A percentile compares a stretch with the other conserved stretches of the same genome.
These are phyloP conservation scores for Gonioctena quinquepunctata DNA, from an alignment of 1,140 invertebrate species.

Conservation along the genomic window DNA sequence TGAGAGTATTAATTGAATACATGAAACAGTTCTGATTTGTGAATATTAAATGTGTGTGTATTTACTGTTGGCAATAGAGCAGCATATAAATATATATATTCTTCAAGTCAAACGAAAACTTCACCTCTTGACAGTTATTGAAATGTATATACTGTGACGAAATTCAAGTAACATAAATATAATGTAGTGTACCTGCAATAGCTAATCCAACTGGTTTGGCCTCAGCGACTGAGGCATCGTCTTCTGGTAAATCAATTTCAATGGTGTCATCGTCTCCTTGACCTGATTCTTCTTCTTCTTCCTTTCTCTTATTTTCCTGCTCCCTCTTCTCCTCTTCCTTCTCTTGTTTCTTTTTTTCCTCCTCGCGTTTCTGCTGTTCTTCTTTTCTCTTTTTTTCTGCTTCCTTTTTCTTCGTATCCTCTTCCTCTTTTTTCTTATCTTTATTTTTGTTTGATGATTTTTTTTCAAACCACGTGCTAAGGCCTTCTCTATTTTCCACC, in stretches of 20 bases:
- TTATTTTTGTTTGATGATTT: constrained; percentile 37
- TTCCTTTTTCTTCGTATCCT: constrained; percentile 51
- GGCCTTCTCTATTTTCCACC: constrained; percentile 43
- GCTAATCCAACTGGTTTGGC: constrained; percentile 69
- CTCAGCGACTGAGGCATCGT: constrained; percentile 67
- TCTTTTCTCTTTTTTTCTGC: constrained; percentile 45
- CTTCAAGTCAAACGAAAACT: too few species aligned
- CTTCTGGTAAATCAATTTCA: constrained; percentile 58
- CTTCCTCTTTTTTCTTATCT: constrained; percentile 50
- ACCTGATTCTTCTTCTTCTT: constrained; percentile 51
- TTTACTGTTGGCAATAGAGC: too few species aligned
- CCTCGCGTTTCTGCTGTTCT: constrained; percentile 55
- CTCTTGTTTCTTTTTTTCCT: constrained; percentile 49
- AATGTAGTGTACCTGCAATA: constrained; percentile 58
- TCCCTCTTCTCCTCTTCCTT: constrained; percentile 41
- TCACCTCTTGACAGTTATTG: too few species aligned
- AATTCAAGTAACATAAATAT: too few species aligned
- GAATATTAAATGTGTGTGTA: too few species aligned
- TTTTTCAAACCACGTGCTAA: constrained; percentile 47
- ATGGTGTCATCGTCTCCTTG: constrained; percentile 56
- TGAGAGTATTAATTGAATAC: too few species aligned
- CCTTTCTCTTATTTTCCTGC: constrained; percentile 50
- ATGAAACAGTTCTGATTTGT: too few species aligned
- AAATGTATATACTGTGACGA: too few species aligned
- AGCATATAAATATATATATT: too few species aligned